Conservation (phyloP, 2,797 vertebrate species). For the Cercopithecus diana region DNA sequence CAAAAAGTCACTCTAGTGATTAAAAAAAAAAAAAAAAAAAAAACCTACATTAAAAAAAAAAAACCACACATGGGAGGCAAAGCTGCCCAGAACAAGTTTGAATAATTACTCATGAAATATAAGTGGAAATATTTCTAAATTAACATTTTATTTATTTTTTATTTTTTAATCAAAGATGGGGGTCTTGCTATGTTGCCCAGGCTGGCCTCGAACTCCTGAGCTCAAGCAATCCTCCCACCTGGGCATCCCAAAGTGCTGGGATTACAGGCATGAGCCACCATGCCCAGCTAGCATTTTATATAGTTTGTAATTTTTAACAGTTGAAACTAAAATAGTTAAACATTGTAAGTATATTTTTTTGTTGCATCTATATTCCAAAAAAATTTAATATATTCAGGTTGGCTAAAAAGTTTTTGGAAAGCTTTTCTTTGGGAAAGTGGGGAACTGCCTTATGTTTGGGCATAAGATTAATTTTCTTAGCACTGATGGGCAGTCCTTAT, state of each 20-base stretch:
- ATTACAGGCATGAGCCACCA: neutral
- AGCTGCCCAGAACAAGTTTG: neutral
- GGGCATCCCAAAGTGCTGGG: neutral
- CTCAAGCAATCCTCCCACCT: neutral
- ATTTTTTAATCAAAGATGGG: neutral
- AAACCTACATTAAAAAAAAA: neutral
- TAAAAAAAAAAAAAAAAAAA: neutral
- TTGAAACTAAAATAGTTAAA: neutral
- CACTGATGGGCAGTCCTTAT: neutral
- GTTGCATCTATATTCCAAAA: neutral
- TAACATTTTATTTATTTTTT: neutral
- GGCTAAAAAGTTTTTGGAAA: neutral
- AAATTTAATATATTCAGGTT: neutral
- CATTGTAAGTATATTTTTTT: neutral
- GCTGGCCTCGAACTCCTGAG: neutral
- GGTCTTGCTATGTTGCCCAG: neutral
- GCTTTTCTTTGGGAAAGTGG: neutral
- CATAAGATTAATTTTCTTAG: neutral
- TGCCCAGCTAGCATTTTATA: neutral
- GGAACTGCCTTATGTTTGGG: neutral
- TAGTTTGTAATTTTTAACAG: neutral
- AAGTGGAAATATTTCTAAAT: neutral
- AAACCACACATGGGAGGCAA: neutral
- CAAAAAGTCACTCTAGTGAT: neutral
- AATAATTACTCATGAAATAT: neutral